phyloP scores from a whole-genome alignment of 2,888 invertebrate species.

The Drosophila peninsularis region DNA sequence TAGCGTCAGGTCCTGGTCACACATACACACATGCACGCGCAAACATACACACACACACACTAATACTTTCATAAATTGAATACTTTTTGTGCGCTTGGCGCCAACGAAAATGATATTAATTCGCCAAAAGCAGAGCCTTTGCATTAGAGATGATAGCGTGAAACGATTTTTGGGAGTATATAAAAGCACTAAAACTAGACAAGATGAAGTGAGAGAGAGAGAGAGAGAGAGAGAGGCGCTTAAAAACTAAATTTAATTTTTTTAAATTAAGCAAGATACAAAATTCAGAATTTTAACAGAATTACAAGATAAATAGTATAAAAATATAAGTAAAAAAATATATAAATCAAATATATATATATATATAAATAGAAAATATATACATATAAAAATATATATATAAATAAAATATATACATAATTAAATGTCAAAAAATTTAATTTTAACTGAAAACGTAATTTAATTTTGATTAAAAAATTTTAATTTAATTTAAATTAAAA shows the following conservation, averaged over 20 bases:
- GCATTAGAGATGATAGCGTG: slow-evolving; percentile 16
- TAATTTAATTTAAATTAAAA: no score
- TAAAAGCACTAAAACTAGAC: no score
- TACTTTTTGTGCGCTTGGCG: slow-evolving; percentile 52
- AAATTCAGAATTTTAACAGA: no score
- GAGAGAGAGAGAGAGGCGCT: no score
- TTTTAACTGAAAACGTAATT: no score
- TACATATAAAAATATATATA: not conserved
- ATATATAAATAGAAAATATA: not conserved
- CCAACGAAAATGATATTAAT: slow-evolving; percentile 59
- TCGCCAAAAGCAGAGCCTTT: slow-evolving; percentile 23
- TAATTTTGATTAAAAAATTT: no score
- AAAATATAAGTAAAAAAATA: not conserved
- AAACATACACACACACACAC: not conserved
- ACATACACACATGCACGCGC: slow-evolving; percentile 8
- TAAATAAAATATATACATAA: no score
- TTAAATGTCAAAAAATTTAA: no score
- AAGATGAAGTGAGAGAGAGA: no score
- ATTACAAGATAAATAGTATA: not conserved
- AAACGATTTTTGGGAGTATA: slow-evolving; percentile 1
- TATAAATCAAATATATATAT: not conserved
- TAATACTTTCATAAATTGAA: slow-evolving; percentile 47
- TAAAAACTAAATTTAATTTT: no score
- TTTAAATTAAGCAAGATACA: no score
- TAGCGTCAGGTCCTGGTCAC: slow-evolving; percentile 62